Conservation (phyloP, 1,140 invertebrate species). For the Drosophila micromelanica region DNA sequence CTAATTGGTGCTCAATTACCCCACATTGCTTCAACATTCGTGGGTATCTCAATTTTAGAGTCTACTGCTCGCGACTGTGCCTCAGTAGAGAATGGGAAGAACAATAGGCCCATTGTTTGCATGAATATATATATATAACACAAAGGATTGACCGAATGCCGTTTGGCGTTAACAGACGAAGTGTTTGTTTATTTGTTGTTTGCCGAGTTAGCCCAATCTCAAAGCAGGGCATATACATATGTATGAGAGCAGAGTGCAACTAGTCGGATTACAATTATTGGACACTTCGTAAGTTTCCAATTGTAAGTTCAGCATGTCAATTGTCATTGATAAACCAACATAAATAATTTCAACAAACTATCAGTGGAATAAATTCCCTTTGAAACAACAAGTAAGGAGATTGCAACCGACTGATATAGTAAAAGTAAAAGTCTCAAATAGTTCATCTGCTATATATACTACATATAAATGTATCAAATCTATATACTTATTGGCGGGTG, state of each 20-base stretch:
- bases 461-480: too few species aligned
- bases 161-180: slow-evolving; percentile 18
- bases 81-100: not conserved
- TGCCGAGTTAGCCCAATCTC: slow-evolving; percentile 4
- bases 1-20: too few species aligned
- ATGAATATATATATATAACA: not conserved
- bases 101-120: slow-evolving; percentile 37
- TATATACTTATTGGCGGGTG: too few species aligned
- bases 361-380: too few species aligned
- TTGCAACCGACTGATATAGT: too few species aligned
- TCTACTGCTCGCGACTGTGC: not conserved
- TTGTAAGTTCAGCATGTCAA: slow-evolving; percentile 11
- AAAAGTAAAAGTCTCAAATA: too few species aligned
- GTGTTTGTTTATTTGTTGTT: slow-evolving; percentile 20
- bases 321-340: slow-evolving; percentile 18
- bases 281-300: not conserved
- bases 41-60: not conserved
- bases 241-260: not conserved
- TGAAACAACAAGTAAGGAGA: too few species aligned
- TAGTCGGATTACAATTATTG: too few species aligned
- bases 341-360: slow-evolving; percentile 2
- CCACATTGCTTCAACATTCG: too few species aligned
- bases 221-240: not conserved
- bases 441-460: too few species aligned
- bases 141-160: slow-evolving; percentile 16